A percentile compares a stretch with the other conserved stretches of the same genome.
phyloP scores from a whole-genome alignment of 2,797 vertebrate genomes.

The Acanthurus leucopareius region DNA sequence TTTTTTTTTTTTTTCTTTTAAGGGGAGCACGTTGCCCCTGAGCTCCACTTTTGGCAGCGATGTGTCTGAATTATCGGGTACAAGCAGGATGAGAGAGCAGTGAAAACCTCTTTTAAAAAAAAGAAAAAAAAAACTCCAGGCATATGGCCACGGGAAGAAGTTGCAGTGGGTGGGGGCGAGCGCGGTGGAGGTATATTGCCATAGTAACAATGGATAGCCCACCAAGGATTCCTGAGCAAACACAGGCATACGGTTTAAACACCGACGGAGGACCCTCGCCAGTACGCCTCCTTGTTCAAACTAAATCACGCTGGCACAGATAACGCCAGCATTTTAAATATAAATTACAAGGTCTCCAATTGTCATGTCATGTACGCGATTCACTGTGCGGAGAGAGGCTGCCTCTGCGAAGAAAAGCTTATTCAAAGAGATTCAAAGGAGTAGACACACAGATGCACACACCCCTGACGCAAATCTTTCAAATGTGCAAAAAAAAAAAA shows the following conservation, averaged over 20 bases:
- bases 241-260: conserved; percentile 63
- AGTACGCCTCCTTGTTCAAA: conserved; percentile 61
- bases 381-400: conserved; percentile 60
- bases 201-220: conserved; percentile 77
- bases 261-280: conserved; percentile 49
- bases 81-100: conserved; percentile 63
- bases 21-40: conserved; percentile 27
- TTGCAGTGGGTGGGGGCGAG: conserved; percentile 31
- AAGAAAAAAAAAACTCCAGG: conserved; percentile 51
- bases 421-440: conserved; percentile 74
- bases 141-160: conserved; percentile 64
- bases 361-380: conserved; percentile 79
- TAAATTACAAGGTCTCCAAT: conserved; percentile 79
- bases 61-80: conserved; percentile 63
- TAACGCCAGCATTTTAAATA: conserved; percentile 70
- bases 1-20: conserved; percentile 1
- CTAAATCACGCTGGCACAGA: conserved; percentile 64
- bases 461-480: conserved; percentile 75
- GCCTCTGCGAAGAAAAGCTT: conserved; percentile 61
- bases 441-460: conserved; percentile 58
- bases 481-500: conserved; percentile 59
- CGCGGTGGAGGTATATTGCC: conserved; percentile 66
- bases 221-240: conserved; percentile 75
- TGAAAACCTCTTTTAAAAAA: conserved; percentile 21
- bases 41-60: conserved; percentile 63